Evolutionary conservation across 2,888 invertebrate genomes (phyloP).

Genomic region (Pardosa pseudoannulata): DNA sequence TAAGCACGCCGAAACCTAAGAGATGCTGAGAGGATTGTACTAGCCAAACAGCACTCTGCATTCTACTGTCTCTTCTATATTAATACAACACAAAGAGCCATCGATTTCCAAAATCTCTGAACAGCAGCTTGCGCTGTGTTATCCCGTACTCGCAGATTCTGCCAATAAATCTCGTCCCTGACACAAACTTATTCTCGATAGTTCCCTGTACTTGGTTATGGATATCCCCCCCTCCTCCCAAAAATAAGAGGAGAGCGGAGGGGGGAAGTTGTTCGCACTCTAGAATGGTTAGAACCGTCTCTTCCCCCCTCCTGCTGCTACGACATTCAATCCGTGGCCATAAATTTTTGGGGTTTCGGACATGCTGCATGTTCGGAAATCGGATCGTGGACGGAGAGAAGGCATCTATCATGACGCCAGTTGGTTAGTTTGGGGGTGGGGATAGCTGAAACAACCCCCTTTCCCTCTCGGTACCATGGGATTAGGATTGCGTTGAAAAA

Average conservation of each 20-base stretch:
- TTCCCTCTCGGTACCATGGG: slow-evolving; percentile 10
- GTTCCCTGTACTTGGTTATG: slow-evolving; percentile 64
- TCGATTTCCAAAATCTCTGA: slow-evolving; percentile 65
- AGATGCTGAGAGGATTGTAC: too few relatives aligned
- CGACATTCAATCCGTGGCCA: slow-evolving; percentile 69
- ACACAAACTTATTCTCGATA: slow-evolving; percentile 70
- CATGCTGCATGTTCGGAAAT: slow-evolving; percentile 55
- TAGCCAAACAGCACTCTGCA: too few relatives aligned
- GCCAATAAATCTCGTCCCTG: slow-evolving; percentile 62
- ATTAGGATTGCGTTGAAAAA: not conserved
- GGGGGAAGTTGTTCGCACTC: slow-evolving; percentile 66
- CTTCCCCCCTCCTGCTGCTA: slow-evolving; percentile 17
- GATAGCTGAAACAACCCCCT: not conserved
- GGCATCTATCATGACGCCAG: slow-evolving; percentile 60
- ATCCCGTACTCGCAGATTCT: slow-evolving; percentile 63
- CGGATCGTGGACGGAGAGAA: slow-evolving; percentile 55
- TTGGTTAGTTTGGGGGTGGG: slow-evolving; percentile 21
- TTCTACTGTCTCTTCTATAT: slow-evolving; percentile 49
- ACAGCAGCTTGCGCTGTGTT: slow-evolving; percentile 58
- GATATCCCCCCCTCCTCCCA: slow-evolving; percentile 31
- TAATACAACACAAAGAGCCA: slow-evolving; percentile 42
- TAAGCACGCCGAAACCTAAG: too few relatives aligned
- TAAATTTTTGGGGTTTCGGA: slow-evolving; percentile 58
- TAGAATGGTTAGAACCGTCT: slow-evolving; percentile 13
- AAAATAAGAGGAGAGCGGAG: slow-evolving; percentile 6